phyloP scores from a whole-genome alignment of 2,113 vertebrate genomes.

The Tyrannus savana region DNA sequence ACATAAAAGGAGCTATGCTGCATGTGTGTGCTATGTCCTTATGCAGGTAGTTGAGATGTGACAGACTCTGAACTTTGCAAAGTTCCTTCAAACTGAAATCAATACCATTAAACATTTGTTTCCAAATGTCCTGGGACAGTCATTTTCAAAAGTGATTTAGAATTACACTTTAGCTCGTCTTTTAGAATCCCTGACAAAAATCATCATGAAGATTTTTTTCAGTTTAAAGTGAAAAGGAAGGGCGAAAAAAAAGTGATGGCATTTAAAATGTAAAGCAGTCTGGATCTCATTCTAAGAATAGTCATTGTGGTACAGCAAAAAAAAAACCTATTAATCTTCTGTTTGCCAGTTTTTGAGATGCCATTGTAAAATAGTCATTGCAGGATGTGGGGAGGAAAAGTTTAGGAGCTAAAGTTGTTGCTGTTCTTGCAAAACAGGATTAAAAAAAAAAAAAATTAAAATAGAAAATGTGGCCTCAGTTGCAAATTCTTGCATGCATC shows the following conservation, averaged over 20 bases:
- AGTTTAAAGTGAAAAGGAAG: background rate
- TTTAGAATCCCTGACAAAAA: background rate
- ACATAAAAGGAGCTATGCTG: background rate
- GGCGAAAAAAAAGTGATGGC: background rate
- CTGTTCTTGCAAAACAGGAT: background rate
- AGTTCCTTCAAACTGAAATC: background rate
- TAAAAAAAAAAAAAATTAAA: background rate
- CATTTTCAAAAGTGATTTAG: background rate
- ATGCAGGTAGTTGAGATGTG: background rate
- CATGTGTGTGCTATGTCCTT: background rate
- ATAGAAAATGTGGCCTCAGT: background rate
- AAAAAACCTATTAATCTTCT: rapidly evolving
- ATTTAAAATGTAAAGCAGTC: background rate
- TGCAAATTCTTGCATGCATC: background rate
- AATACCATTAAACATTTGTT: background rate
- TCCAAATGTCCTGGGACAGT: background rate
- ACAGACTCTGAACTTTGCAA: background rate
- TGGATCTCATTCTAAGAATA: background rate
- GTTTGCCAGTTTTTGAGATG: background rate
- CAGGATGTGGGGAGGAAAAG: background rate
- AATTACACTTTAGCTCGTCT: background rate
- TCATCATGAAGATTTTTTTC: background rate
- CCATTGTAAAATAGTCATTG: background rate
- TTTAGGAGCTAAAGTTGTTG: background rate
- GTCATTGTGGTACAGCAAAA: background rate